A percentile compares a stretch with the other conserved stretches of the same genome.
These are phyloP conservation scores for Stegostoma tigrinum DNA, from an alignment of 2,113 vertebrate species.

Conservation along the genomic window DNA sequence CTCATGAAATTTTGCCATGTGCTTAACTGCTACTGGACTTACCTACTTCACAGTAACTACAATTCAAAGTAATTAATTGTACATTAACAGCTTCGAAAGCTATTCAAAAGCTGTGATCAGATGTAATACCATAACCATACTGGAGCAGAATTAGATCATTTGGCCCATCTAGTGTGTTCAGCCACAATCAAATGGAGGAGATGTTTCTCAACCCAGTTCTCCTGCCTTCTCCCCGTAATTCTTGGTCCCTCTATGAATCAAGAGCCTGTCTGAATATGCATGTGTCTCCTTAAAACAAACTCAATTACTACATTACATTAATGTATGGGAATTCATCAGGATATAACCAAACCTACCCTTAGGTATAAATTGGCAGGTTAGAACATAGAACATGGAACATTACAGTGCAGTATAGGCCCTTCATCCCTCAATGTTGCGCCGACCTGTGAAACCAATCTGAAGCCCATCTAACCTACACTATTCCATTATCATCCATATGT, in stretches of 20 bases:
- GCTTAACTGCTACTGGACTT: background rate
- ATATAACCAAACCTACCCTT: background rate
- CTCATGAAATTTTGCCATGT: background rate
- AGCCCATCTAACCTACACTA: no score
- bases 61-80: background rate
- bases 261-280: background rate
- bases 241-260: no score
- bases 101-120: background rate
- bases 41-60: background rate
- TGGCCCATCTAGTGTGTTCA: no score
- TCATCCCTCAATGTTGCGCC: no score
- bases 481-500: no score
- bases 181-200: no score
- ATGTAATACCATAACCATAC: background rate
- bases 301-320: background rate
- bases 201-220: no score
- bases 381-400: no score
- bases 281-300: background rate
- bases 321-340: background rate
- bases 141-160: no score
- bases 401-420: no score
- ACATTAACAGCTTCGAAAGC: background rate
- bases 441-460: no score
- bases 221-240: no score
- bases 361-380: background rate